These are phyloP conservation scores for Rattus rattus DNA, from an alignment of 2,113 vertebrate genomes.

Conservation along the genomic window DNA sequence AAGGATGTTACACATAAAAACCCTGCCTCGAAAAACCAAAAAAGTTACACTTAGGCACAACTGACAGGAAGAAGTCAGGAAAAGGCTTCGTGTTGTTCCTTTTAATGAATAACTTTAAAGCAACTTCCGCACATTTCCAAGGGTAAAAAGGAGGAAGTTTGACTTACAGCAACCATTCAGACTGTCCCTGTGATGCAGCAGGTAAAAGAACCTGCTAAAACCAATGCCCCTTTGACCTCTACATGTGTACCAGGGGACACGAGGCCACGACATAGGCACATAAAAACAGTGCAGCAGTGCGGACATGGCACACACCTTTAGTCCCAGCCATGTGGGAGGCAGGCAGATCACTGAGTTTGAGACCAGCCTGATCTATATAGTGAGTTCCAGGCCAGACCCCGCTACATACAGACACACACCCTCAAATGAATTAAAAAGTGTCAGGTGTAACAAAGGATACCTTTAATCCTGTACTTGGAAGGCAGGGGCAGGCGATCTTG, in stretches of 20 bases:
- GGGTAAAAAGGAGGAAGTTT: not conserved
- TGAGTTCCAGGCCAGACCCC: no score
- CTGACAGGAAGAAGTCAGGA: not conserved
- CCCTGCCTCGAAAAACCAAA: no score
- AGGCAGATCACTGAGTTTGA: not conserved
- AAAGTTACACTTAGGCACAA: not conserved
- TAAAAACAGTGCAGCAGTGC: not conserved
- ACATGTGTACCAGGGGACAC: not conserved
- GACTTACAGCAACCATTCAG: not conserved
- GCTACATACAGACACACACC: not conserved
- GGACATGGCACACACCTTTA: not conserved
- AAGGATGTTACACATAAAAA: no score
- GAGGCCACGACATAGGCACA: not conserved
- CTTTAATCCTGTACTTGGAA: not conserved
- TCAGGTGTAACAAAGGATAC: not conserved
- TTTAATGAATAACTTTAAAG: not conserved
- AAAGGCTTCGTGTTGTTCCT: not conserved
- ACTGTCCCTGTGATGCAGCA: not conserved
- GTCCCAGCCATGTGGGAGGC: not conserved
- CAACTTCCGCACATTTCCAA: not conserved
- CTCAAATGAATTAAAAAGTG: not conserved
- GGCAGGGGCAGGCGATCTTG: not conserved
- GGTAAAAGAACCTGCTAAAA: not conserved
- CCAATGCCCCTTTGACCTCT: not conserved
- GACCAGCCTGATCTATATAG: not conserved